These are phyloP conservation scores for Gymnorhina tibicen DNA, from an alignment of 2,113 vertebrate genomes.

Conservation along the genomic window DNA sequence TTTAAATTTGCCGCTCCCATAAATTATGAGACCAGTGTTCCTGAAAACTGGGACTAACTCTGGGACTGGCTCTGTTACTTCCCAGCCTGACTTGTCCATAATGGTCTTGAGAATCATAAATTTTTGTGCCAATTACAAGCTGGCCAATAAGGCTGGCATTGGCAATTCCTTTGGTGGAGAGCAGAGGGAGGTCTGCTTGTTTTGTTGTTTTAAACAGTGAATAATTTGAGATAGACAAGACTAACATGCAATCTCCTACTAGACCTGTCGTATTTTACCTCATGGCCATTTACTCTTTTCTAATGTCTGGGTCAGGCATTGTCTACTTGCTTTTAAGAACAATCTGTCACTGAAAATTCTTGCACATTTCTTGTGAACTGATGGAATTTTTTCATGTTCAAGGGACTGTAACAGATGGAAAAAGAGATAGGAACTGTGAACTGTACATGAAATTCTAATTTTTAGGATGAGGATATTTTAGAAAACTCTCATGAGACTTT, in stretches of 20 bases:
- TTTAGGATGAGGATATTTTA: slow-evolving; percentile 13
- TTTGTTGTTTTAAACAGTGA: neutral
- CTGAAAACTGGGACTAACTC: neutral
- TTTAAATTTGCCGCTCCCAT: neutral
- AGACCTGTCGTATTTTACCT: neutral
- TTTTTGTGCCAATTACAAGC: neutral
- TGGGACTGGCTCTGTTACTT: neutral
- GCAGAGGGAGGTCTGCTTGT: neutral
- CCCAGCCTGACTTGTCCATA: neutral
- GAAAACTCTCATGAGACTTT: neutral
- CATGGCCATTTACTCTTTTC: neutral
- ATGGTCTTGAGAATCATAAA: neutral
- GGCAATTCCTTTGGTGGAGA: neutral
- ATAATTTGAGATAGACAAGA: neutral
- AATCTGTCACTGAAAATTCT: neutral
- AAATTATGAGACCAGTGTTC: neutral
- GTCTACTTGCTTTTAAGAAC: neutral
- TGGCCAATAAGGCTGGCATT: neutral
- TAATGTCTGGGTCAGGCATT: neutral
- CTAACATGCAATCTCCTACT: neutral
- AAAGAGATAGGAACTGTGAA: neutral
- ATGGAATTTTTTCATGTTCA: neutral
- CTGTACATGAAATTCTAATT: slow-evolving; percentile 10
- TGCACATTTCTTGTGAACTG: neutral
- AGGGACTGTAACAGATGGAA: slow-evolving; percentile 18